Evolutionary conservation across 1,140 invertebrate species (phyloP).

Genomic region (Microplitis demolitor): DNA sequence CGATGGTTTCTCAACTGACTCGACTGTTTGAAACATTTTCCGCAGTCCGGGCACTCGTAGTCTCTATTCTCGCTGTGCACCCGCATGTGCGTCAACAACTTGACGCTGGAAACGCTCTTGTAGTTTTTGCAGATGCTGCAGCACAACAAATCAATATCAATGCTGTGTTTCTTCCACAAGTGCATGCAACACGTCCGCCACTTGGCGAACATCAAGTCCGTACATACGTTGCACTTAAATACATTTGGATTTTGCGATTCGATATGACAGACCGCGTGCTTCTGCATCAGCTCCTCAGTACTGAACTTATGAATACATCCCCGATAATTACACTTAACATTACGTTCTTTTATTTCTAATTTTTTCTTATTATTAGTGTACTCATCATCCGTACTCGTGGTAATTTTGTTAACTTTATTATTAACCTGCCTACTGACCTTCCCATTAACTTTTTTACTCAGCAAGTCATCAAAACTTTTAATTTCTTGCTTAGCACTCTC

Average conservation of each 20-base stretch:
- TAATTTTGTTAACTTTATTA: conserved; percentile 24
- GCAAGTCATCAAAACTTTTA: not conserved
- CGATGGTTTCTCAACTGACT: conserved; percentile 69
- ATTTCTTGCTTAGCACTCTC: conserved; percentile 21
- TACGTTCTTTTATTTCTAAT: conserved; percentile 45
- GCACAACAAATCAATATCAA: conserved; percentile 69
- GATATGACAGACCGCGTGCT: conserved; percentile 62
- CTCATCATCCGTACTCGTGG: conserved; percentile 34
- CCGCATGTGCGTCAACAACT: conserved; percentile 66
- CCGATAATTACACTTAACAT: conserved; percentile 56
- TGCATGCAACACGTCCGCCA: conserved; percentile 71
- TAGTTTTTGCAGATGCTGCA: conserved; percentile 68
- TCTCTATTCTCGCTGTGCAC: conserved; percentile 67
- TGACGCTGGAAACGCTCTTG: conserved; percentile 63
- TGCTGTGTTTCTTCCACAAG: conserved; percentile 70
- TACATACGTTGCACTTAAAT: conserved; percentile 63
- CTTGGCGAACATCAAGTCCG: conserved; percentile 57
- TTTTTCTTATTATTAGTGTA: conserved; percentile 40
- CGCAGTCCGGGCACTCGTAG: conserved; percentile 67
- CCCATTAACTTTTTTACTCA: not conserved
- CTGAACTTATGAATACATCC: conserved; percentile 63
- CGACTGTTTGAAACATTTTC: conserved; percentile 69
- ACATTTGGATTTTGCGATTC: conserved; percentile 45
- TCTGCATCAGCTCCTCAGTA: conserved; percentile 53
- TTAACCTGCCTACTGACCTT: not conserved